Conservation (phyloP, 2,888 invertebrate genomes). For the Polydesmus complanatus region DNA sequence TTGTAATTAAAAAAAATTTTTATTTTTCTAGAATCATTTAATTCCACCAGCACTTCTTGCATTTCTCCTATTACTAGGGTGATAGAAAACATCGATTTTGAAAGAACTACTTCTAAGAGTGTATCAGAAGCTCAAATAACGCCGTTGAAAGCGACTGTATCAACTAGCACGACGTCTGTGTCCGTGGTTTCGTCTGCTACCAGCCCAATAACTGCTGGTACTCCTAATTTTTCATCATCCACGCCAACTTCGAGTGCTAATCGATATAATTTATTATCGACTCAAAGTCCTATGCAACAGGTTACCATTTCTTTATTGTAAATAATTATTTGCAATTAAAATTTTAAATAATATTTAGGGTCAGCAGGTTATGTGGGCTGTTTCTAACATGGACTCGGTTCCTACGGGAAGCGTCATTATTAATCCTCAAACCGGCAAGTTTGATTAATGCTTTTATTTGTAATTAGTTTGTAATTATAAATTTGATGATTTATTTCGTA, state of each 20-base stretch:
- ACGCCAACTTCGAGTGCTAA: background rate
- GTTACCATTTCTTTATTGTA: background rate
- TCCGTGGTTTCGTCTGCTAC: conserved; percentile 12
- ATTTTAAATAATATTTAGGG: conserved; percentile 10
- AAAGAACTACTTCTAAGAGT: background rate
- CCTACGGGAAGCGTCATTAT: conserved; percentile 78
- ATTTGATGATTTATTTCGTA: conserved; percentile 5
- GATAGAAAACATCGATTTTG: background rate
- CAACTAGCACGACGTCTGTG: background rate
- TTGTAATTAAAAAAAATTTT: too few relatives aligned
- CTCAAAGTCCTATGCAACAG: background rate
- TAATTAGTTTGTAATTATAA: background rate
- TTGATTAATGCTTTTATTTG: background rate
- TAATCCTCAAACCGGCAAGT: conserved; percentile 46
- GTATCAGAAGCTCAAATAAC: background rate
- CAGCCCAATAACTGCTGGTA: conserved; percentile 8
- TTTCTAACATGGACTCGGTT: conserved; percentile 68
- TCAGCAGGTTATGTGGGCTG: conserved; percentile 59
- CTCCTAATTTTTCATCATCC: conserved; percentile 1
- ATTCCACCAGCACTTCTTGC: background rate
- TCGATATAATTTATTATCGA: background rate
- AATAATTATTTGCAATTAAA: background rate
- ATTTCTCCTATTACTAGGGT: background rate
- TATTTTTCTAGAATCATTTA: background rate
- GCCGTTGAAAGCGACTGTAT: background rate